Base-by-base conservation (phyloP, 2,113 vertebrate genomes). In the Pituophis catenifer region DNA sequence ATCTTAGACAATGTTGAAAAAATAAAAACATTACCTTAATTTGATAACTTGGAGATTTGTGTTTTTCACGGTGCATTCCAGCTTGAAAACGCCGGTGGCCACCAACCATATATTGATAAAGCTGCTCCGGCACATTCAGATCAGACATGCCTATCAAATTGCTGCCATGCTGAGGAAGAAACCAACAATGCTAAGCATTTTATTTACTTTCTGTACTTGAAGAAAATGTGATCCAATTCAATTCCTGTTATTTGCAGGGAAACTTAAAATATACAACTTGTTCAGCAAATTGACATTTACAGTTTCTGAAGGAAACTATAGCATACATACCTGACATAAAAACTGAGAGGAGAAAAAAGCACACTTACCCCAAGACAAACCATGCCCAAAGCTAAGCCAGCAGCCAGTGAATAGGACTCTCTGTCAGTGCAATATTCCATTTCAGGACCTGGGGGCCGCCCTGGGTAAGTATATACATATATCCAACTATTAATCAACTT, bases 101-200 rank as follows among this genome's bases (percentile, higher is more conserved):
- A 58, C 99, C 99, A n/a, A 99, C 99, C 99, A 99, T 99, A 96
- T 99, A 99, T 97, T 99, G 99, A 96, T 99, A 99, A 33, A 99
- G 97, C 97, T 99, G 99, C 97, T 99, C 99, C 0, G 99, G 99
- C 33, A 99, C 99, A 0, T 99, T 99, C 95, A 99, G 98, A 96
- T 99, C 99, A 0, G 98, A 99, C 99, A 99, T 99, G 15, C 99
- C 99, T 52, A 99, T 99, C 96, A 99, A 96, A 96, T 99, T 99
- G 95, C 99, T 99, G 96, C 99, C 99, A 1, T 99, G 99, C 99
- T 99, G 92, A 9, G 92, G 94, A 53, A 88, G 0, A 6, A 94
- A 8, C 17, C 91, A 89, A 23, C 15, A 13, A 29, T 33, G 65
- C 0, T 19, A 19, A 70, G n/a, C 1, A 90, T 0, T 26, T 57